Base-by-base conservation (phyloP, 2,797 vertebrate species). In the Rhinoraja longicauda region DNA sequence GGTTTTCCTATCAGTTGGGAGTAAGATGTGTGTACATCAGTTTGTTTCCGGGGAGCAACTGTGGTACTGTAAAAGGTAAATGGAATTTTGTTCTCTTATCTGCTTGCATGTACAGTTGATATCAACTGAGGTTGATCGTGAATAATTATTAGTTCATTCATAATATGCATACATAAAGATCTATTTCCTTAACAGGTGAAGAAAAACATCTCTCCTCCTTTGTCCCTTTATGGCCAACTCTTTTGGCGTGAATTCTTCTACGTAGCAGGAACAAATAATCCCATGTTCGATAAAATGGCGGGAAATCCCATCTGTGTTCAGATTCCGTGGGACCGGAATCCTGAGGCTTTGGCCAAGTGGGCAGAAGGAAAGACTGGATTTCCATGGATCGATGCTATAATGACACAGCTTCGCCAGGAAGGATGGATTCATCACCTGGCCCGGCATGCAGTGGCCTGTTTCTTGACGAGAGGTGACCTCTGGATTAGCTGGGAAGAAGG, bases 401-500 rank as follows among this genome's bases (percentile, higher is more conserved):
- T 99, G 98, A 98, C 98, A 0, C 98, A 99, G 93, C 96, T 99
- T 94, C 98, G 97, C 84, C 98, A 99, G 94, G 98, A 99, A 95
- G 98, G 98, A 0, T 99, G 98, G 98, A 99, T 99, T 94, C 98
- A 99, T 95, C 98, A 98, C 94, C 95, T 99, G 96, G 98, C 98
- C 7, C 96, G 98, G 70, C 98, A 98, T 21, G 98, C 98, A 2
- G 97, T 99, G 76, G 98, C 98, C 1, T 99, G 98, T 94, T 99
- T 99, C 94, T 96, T 99, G 95, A 98, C 98, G 45, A 96, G 98
- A 93, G 98, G 98, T 93, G 98, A 99, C 96, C 97, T 99, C 76
- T 99, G 98, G 98, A 97, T 99, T 96, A 98, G 98, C 95, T 99
- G 98, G 98, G 98, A 99, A 94, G 98, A 99, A 96, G 98, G 98